Conservation (phyloP, 2,888 invertebrate species). For the Tenodera sinensis region DNA sequence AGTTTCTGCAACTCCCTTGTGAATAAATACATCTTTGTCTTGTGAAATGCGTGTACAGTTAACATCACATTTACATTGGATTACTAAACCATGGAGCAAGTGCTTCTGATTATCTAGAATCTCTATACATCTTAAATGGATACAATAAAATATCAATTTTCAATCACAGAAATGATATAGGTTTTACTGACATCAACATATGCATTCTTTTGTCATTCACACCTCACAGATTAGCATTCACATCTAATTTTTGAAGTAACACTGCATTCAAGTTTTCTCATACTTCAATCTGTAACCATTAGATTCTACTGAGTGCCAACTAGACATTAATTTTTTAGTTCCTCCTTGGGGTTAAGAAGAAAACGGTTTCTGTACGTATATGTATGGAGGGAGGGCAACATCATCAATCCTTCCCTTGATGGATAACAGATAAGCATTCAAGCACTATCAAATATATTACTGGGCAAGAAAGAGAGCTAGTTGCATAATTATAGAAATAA, state of each 20-base stretch:
- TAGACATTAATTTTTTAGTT: too few species aligned
- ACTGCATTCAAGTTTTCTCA: not conserved
- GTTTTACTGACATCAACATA: not conserved
- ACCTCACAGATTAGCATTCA: not conserved
- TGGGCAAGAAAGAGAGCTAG: too few species aligned
- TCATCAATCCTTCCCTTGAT: too few species aligned
- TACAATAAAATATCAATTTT: not conserved
- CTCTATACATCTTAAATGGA: not conserved
- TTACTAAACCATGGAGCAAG: too few species aligned
- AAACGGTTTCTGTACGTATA: too few species aligned
- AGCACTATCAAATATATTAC: too few species aligned
- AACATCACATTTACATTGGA: not conserved
- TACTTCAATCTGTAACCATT: not conserved
- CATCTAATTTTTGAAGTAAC: not conserved
- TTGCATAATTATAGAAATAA: too few species aligned
- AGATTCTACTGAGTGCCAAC: too few species aligned
- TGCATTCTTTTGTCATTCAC: not conserved
- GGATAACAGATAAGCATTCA: too few species aligned
- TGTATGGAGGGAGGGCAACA: too few species aligned
- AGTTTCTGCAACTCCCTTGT: not conserved
- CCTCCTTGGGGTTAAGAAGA: too few species aligned
- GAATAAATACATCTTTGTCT: not conserved
- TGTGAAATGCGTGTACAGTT: not conserved
- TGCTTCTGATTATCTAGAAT: not conserved
- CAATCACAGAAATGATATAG: not conserved